phyloP scores from a whole-genome alignment of 2,113 vertebrate genomes.

The Motacilla tschutschensis region DNA sequence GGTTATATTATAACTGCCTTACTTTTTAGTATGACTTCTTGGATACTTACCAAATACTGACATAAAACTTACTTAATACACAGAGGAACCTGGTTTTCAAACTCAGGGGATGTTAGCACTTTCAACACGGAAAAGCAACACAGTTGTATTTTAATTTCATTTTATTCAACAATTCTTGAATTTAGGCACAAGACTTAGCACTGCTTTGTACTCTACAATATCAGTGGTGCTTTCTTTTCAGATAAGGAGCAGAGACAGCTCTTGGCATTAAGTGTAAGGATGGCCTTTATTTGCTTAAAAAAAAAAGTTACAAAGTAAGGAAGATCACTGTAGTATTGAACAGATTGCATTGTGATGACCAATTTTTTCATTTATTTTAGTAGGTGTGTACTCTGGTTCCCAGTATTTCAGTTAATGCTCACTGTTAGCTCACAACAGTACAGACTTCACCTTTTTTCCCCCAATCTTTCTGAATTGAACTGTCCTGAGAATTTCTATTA shows the following conservation, averaged over 20 bases:
- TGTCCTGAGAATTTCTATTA: conserved; percentile 49
- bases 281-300: conserved; percentile 64
- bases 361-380: background rate
- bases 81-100: background rate
- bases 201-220: background rate
- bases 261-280: conserved; percentile 44
- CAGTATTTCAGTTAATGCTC: conserved; percentile 25
- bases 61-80: conserved; percentile 19
- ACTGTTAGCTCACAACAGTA: background rate
- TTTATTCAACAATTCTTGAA: background rate
- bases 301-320: conserved; percentile 65
- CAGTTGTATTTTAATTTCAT: background rate
- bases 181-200: background rate
- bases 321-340: conserved; percentile 33
- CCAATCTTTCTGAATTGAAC: conserved; percentile 7
- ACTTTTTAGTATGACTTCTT: conserved; percentile 39
- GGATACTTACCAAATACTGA: background rate
- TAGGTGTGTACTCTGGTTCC: conserved; percentile 8
- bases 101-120: rapidly evolving
- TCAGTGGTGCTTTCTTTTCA: background rate
- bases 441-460: background rate
- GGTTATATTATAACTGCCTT: conserved; percentile 19
- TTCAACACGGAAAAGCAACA: rapidly evolving
- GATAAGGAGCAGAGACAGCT: background rate
- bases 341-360: background rate